phyloP scores from a whole-genome alignment of 2,113 vertebrate species.

The Andinoacara biseriatus region DNA sequence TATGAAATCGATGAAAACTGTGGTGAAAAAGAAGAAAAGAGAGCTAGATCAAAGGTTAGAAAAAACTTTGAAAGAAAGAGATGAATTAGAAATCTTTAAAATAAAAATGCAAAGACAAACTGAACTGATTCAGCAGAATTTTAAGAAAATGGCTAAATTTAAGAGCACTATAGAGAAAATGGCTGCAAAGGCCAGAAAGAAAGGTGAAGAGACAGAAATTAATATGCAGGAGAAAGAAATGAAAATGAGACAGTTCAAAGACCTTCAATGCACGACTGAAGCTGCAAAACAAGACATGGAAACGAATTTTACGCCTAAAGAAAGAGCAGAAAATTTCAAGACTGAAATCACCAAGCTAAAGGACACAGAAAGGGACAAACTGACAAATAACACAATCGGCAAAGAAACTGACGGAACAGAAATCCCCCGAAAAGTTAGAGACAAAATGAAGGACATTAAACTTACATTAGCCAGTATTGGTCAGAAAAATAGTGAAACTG shows the following conservation, averaged over 20 bases:
- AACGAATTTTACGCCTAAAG: neutral
- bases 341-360: neutral
- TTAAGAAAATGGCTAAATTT: conserved; percentile 28
- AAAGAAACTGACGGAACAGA: neutral
- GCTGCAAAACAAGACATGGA: conserved; percentile 20
- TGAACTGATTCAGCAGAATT: neutral
- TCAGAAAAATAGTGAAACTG: neutral
- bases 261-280: conserved; percentile 7
- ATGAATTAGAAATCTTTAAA: conserved; percentile 54
- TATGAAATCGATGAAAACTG: conserved; percentile 19
- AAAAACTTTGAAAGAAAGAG: conserved; percentile 47
- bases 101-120: conserved; percentile 45
- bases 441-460: neutral
- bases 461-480: neutral
- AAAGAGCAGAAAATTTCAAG: conserved; percentile 21
- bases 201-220: conserved; percentile 9
- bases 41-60: conserved; percentile 53
- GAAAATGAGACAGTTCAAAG: conserved; percentile 31
- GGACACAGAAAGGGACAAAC: neutral
- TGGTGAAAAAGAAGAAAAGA: conserved; percentile 42
- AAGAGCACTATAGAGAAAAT: conserved; percentile 14
- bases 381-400: neutral
- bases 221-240: conserved; percentile 3
- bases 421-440: neutral
- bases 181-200: neutral